A percentile compares a stretch with the other conserved stretches of the same genome.
phyloP scores from a whole-genome alignment of 1,140 invertebrate genomes.

The Drosophila orosa region DNA sequence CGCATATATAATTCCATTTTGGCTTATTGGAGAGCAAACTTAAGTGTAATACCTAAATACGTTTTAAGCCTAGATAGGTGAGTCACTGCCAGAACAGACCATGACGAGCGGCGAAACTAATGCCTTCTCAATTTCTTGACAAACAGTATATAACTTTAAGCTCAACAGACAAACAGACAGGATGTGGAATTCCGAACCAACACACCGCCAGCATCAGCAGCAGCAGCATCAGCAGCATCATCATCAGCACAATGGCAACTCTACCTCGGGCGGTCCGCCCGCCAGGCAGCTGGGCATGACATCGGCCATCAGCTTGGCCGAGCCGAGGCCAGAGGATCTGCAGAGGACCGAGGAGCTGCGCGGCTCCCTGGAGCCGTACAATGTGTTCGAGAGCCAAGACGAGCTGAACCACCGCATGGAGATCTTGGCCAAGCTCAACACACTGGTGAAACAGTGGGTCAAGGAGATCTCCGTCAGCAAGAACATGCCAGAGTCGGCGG shows the following conservation, averaged over 20 bases:
- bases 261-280: constrained; percentile 65
- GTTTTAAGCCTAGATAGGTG: constrained; percentile 69
- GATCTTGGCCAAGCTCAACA: constrained; percentile 93
- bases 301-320: constrained; percentile 95
- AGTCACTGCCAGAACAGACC: not conserved
- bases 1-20: constrained; percentile 72
- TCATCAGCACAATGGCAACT: constrained; percentile 70
- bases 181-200: constrained; percentile 83
- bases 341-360: constrained; percentile 93
- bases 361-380: constrained; percentile 92
- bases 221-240: constrained; percentile 43
- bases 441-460: constrained; percentile 96
- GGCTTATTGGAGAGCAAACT: constrained; percentile 58
- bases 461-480: constrained; percentile 93
- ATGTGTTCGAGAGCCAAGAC: constrained; percentile 95
- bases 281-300: constrained; percentile 93
- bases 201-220: constrained; percentile 59
- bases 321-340: constrained; percentile 93
- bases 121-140: too few relatives aligned
- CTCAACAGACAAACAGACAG: constrained; percentile 30
- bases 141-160: constrained; percentile 56
- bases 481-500: constrained; percentile 94
- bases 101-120: not conserved
- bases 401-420: constrained; percentile 96
- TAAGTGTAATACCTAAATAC: constrained; percentile 58